A percentile compares a stretch with the other conserved stretches of the same genome.
Conservation (phyloP, 2,888 invertebrate genomes). For the Agrotis clavis region DNA sequence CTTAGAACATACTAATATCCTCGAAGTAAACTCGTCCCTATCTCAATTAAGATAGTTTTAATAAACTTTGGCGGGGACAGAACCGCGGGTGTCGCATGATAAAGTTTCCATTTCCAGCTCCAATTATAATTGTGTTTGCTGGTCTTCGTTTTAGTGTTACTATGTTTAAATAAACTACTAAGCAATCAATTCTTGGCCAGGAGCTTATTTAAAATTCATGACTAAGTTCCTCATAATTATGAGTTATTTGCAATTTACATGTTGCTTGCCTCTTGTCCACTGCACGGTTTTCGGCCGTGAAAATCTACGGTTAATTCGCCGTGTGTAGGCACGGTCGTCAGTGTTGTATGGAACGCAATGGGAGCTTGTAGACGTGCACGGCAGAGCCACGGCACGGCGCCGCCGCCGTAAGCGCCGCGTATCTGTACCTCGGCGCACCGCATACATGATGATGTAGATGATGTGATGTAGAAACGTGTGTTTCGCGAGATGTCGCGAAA, state of each 20-base stretch:
- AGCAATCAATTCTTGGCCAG: not conserved
- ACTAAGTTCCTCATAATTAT: not conserved
- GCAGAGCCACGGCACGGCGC: too few relatives aligned
- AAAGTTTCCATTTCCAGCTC: not conserved
- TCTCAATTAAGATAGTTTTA: not conserved
- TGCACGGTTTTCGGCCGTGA: too few relatives aligned
- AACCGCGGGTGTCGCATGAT: not conserved
- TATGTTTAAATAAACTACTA: not conserved
- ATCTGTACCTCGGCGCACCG: too few relatives aligned
- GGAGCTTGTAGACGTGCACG: too few relatives aligned
- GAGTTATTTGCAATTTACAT: constrained; percentile 3
- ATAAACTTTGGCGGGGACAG: not conserved
- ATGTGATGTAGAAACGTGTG: too few relatives aligned
- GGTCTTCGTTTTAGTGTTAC: not conserved
- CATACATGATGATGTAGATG: too few relatives aligned
- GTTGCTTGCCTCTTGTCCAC: too few relatives aligned
- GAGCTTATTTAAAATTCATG: constrained; percentile 9
- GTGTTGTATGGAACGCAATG: too few relatives aligned
- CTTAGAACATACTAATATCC: not conserved
- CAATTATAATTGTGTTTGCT: constrained; percentile 4
- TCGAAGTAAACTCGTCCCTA: not conserved
- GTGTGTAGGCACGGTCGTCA: too few relatives aligned
- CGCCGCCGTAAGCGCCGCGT: too few relatives aligned
- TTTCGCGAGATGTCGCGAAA: too few relatives aligned
- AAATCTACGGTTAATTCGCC: too few relatives aligned